Conservation (phyloP, 2,113 vertebrate species). For the Miniopterus natalensis region DNA sequence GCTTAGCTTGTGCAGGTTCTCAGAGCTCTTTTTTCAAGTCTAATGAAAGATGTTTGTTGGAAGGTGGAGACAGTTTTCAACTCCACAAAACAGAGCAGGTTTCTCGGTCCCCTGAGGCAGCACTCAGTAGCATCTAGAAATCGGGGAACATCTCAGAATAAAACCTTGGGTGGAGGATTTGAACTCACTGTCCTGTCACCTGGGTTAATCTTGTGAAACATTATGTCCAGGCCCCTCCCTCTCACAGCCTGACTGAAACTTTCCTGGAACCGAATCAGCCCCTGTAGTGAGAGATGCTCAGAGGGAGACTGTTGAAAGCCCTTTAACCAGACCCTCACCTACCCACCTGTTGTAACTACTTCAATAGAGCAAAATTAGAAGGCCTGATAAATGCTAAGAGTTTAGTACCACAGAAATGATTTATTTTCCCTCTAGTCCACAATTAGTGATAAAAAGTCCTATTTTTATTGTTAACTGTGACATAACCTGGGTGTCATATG, state of each 20-base stretch:
- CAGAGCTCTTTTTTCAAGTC: slow-evolving; percentile 14
- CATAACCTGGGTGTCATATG: slow-evolving; percentile 79
- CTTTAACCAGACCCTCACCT: slow-evolving; percentile 54
- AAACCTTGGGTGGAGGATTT: slow-evolving; percentile 49
- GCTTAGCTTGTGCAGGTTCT: slow-evolving; percentile 10
- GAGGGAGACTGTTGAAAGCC: slow-evolving; percentile 47
- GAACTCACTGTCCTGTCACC: slow-evolving; percentile 37
- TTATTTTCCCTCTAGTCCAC: slow-evolving; percentile 76
- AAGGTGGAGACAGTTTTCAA: slow-evolving; percentile 14
- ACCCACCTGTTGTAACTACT: slow-evolving; percentile 70
- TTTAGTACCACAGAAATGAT: slow-evolving; percentile 72
- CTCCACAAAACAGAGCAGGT: neutral
- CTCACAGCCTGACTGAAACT: slow-evolving; percentile 77
- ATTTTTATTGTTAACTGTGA: slow-evolving; percentile 82
- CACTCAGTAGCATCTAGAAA: slow-evolving; percentile 68
- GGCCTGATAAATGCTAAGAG: slow-evolving; percentile 68
- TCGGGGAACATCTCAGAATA: slow-evolving; percentile 39
- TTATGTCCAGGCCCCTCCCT: neutral
- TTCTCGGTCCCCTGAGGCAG: neutral
- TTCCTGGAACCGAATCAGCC: slow-evolving; percentile 59
- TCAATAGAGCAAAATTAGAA: slow-evolving; percentile 71
- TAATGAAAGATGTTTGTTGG: slow-evolving; percentile 18
- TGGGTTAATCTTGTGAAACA: slow-evolving; percentile 59
- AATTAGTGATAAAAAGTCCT: slow-evolving; percentile 73
- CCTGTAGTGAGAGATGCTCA: slow-evolving; percentile 73